phyloP scores from a whole-genome alignment of 2,888 invertebrate species.

The Synanthedon andrenaeformis region DNA sequence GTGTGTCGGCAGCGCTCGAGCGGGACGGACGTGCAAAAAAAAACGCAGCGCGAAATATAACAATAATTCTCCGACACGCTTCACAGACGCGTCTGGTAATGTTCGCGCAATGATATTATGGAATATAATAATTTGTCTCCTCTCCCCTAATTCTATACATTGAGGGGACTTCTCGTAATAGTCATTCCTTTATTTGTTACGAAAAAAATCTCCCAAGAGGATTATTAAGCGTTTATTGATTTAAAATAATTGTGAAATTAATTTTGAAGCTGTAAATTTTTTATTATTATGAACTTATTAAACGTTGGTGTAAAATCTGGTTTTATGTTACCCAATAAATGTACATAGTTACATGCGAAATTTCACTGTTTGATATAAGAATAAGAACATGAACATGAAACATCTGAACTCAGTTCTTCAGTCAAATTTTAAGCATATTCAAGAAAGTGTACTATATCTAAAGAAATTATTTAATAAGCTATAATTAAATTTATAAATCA shows the following conservation, averaged over 20 bases:
- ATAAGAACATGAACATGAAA: too few species aligned
- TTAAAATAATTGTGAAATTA: neutral
- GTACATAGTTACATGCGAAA: too few species aligned
- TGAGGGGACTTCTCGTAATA: slow-evolving; percentile 14
- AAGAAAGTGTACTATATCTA: too few species aligned
- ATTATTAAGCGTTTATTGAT: neutral
- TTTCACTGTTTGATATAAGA: too few species aligned
- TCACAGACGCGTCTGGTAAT: slow-evolving; percentile 43
- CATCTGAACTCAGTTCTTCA: too few species aligned
- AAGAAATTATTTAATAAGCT: too few species aligned
- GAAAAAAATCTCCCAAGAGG: neutral
- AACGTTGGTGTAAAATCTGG: too few species aligned
- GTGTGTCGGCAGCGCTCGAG: slow-evolving; percentile 33
- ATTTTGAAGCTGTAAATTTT: too few species aligned
- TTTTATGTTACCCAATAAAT: too few species aligned
- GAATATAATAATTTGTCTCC: slow-evolving; percentile 64
- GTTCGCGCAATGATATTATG: slow-evolving; percentile 62
- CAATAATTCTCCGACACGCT: slow-evolving; percentile 61
- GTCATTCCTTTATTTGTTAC: neutral
- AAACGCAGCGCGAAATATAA: slow-evolving; percentile 23
- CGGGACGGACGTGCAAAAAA: slow-evolving; percentile 43
- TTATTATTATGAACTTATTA: too few species aligned
- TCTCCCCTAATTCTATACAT: slow-evolving; percentile 25
- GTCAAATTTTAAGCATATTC: too few species aligned
- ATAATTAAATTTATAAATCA: too few species aligned